phyloP scores from a whole-genome alignment of 2,888 invertebrate genomes.

The Megamerina dolium region DNA sequence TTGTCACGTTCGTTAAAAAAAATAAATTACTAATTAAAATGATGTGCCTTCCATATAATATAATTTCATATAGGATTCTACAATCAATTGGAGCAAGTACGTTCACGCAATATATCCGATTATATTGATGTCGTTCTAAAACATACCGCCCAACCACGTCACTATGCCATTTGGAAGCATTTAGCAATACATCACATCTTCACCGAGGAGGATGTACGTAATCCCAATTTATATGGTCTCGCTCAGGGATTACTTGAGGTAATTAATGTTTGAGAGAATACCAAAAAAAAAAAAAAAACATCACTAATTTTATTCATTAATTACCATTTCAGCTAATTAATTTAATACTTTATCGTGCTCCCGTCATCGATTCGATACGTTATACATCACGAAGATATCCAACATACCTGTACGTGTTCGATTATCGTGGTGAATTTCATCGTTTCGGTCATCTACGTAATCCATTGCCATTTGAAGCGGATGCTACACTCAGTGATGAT shows the following conservation, averaged over 20 bases:
- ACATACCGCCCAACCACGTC: slow-evolving; percentile 33
- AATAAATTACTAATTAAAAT: too few relatives aligned
- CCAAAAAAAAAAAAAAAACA: not conserved
- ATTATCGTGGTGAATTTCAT: slow-evolving; percentile 49
- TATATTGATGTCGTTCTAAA: slow-evolving; percentile 40
- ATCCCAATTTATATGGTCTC: slow-evolving; percentile 23
- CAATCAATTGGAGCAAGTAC: slow-evolving; percentile 28
- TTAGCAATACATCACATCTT: slow-evolving; percentile 40
- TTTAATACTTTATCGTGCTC: slow-evolving; percentile 41
- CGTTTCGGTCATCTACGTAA: slow-evolving; percentile 42
- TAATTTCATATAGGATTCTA: slow-evolving; percentile 32
- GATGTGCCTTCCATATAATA: too few relatives aligned
- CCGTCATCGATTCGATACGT: slow-evolving; percentile 39
- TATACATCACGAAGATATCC: slow-evolving; percentile 32
- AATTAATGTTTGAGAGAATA: too few relatives aligned
- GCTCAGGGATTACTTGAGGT: slow-evolving; percentile 38
- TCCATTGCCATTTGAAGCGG: slow-evolving; percentile 48
- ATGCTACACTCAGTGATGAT: slow-evolving; percentile 57
- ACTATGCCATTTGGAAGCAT: slow-evolving; percentile 34
- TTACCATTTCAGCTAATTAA: slow-evolving; percentile 31
- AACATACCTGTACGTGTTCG: slow-evolving; percentile 51
- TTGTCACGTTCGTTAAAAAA: slow-evolving; percentile 41
- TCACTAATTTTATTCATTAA: not conserved
- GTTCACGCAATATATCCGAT: slow-evolving; percentile 36
- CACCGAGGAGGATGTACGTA: slow-evolving; percentile 26